Percentiles rank a stretch among this genome's conserved stretches.
Evolutionary conservation across 2,888 invertebrate species (phyloP).

Genomic region (Norana najaformis): DNA sequence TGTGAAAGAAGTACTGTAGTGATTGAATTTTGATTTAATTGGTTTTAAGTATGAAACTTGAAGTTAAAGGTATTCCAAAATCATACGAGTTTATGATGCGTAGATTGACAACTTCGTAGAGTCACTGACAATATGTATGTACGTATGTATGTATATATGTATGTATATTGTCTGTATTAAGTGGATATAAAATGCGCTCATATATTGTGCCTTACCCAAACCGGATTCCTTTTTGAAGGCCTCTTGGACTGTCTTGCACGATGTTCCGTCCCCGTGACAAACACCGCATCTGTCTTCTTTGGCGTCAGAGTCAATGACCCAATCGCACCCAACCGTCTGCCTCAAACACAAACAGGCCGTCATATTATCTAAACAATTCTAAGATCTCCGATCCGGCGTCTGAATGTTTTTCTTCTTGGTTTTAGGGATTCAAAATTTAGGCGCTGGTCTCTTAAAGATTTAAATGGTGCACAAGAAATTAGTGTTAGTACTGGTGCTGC

Average conservation of each 20-base stretch:
- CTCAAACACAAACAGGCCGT: constrained; percentile 47
- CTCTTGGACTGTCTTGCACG: constrained; percentile 74
- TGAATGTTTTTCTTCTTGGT: background rate
- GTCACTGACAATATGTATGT: too few species aligned
- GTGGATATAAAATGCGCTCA: background rate
- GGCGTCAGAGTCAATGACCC: constrained; percentile 78
- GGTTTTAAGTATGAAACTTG: too few species aligned
- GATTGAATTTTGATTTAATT: too few species aligned
- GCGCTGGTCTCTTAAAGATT: background rate
- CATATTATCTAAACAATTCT: background rate
- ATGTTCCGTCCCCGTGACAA: constrained; percentile 81
- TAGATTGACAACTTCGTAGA: too few species aligned
- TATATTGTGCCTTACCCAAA: constrained; percentile 30
- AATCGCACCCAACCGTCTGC: constrained; percentile 86
- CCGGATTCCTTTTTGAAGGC: constrained; percentile 65
- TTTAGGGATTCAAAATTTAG: background rate
- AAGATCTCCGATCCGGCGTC: background rate
- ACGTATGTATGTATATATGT: too few species aligned
- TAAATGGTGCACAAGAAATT: background rate
- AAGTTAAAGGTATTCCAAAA: too few species aligned
- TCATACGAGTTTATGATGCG: too few species aligned
- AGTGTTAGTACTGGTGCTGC: background rate
- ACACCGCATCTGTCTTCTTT: constrained; percentile 83
- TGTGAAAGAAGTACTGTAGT: too few species aligned
- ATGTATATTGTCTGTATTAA: too few species aligned